Percentiles rank a stretch among this genome's conserved stretches.
These are phyloP conservation scores for Drosophila neonasuta DNA, from an alignment of 2,888 invertebrate genomes.

Conservation along the genomic window DNA sequence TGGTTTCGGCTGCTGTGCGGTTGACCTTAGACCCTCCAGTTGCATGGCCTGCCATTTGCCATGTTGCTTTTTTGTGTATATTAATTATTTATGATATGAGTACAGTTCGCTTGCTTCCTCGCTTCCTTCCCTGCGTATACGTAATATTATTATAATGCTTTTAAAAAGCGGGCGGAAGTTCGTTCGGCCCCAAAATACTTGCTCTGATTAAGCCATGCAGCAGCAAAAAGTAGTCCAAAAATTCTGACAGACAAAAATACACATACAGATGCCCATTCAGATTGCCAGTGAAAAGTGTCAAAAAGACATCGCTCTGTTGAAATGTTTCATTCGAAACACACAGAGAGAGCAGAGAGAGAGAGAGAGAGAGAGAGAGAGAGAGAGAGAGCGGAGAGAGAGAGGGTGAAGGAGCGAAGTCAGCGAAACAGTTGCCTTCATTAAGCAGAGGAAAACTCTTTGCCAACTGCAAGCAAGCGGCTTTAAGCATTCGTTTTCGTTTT, in stretches of 20 bases:
- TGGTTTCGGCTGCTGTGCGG: slow-evolving; percentile 27
- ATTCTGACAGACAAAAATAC: slow-evolving; percentile 10
- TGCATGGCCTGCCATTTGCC: slow-evolving; percentile 35
- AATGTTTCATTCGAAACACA: slow-evolving; percentile 12
- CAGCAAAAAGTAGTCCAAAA: slow-evolving; percentile 15
- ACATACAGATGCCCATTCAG: slow-evolving; percentile 7
- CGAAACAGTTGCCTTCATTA: slow-evolving; percentile 7
- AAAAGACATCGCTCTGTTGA: slow-evolving; percentile 16
- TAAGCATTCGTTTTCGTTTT: slow-evolving; percentile 27
- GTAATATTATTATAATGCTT: slow-evolving; percentile 64
- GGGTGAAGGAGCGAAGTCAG: neutral
- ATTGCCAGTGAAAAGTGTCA: slow-evolving; percentile 39
- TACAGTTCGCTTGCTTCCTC: slow-evolving; percentile 12
- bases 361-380: neutral
- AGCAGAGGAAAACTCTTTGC: slow-evolving; percentile 3
- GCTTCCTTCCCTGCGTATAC: slow-evolving; percentile 43
- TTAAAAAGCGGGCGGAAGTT: slow-evolving; percentile 39
- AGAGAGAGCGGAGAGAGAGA: neutral
- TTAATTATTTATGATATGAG: slow-evolving; percentile 63
- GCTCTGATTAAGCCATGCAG: slow-evolving; percentile 38
- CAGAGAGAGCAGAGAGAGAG: neutral
- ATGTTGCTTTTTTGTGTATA: slow-evolving; percentile 55
- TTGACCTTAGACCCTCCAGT: slow-evolving; percentile 30
- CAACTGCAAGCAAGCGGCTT: slow-evolving; percentile 5
- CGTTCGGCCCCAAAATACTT: slow-evolving; percentile 23